phyloP scores from a whole-genome alignment of 2,888 invertebrate species.

The Penaeus monodon region DNA sequence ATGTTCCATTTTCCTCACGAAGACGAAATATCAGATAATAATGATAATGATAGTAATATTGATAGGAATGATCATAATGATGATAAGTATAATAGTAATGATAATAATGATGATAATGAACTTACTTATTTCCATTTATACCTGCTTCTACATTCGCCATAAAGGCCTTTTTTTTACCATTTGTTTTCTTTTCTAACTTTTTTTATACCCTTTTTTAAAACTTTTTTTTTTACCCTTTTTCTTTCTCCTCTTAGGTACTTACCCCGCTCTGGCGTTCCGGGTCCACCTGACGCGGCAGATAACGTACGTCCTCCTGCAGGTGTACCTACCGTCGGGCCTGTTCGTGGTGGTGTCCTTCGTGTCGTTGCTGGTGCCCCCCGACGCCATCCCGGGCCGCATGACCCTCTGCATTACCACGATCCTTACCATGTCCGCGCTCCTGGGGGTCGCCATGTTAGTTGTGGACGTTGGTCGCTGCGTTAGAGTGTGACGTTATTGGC shows the following conservation, averaged over 20 bases:
- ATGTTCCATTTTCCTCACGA: too few relatives aligned
- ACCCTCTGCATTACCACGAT: conserved; percentile 77
- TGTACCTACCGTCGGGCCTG: conserved; percentile 76
- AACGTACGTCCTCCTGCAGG: conserved; percentile 76
- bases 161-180: neutral
- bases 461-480: too few relatives aligned
- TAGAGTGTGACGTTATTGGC: too few relatives aligned
- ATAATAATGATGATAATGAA: too few relatives aligned
- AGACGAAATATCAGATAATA: too few relatives aligned
- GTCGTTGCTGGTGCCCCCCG: conserved; percentile 78
- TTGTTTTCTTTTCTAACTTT: neutral
- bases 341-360: conserved; percentile 79
- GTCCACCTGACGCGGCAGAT: conserved; percentile 74
- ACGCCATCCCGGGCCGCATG: conserved; percentile 78
- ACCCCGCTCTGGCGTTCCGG: conserved; percentile 73
- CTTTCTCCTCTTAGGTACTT: conserved; percentile 41
- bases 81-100: too few relatives aligned
- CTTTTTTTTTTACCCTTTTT: neutral
- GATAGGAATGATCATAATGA: too few relatives aligned
- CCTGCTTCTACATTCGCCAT: too few relatives aligned
- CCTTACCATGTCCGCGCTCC: conserved; percentile 77
- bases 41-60: too few relatives aligned
- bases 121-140: too few relatives aligned
- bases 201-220: neutral
- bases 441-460: conserved; percentile 76